phyloP scores from a whole-genome alignment of 2,113 vertebrate species.

The Turdus rufiventris region DNA sequence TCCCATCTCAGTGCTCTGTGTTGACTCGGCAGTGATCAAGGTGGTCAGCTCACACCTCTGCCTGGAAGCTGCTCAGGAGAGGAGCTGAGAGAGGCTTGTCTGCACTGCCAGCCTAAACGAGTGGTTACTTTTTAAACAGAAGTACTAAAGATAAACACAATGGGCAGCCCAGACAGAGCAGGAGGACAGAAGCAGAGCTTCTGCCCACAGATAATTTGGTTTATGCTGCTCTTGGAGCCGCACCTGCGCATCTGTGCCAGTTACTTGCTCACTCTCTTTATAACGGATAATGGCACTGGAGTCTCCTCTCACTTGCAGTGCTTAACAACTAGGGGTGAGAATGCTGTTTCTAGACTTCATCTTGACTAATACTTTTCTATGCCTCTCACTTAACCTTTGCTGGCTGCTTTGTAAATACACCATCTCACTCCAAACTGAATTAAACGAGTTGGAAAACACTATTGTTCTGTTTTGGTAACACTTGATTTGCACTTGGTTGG shows the following conservation, averaged over 20 bases:
- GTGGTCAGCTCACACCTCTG: neutral
- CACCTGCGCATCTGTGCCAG: neutral
- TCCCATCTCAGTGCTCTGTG: neutral
- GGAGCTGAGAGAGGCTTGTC: neutral
- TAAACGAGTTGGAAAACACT: neutral
- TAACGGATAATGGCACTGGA: neutral
- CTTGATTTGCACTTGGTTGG: neutral
- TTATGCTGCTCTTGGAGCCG: neutral
- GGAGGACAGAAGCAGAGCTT: neutral
- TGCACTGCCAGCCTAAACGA: neutral
- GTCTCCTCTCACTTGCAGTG: neutral
- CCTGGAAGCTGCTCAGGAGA: neutral
- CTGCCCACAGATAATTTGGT: neutral
- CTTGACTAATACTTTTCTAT: neutral
- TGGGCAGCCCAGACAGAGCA: accelerated
- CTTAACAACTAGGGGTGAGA: neutral
- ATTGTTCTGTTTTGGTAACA: neutral
- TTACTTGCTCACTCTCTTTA: accelerated
- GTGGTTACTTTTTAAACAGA: neutral
- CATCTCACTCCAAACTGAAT: neutral
- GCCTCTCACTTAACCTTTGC: neutral
- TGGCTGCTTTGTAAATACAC: neutral
- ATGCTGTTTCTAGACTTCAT: neutral
- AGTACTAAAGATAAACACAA: neutral
- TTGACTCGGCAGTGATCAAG: neutral